A percentile compares a stretch with the other conserved stretches of the same genome.
These are phyloP conservation scores for Orthosia gothica DNA, from an alignment of 2,888 invertebrate species.

Conservation along the genomic window DNA sequence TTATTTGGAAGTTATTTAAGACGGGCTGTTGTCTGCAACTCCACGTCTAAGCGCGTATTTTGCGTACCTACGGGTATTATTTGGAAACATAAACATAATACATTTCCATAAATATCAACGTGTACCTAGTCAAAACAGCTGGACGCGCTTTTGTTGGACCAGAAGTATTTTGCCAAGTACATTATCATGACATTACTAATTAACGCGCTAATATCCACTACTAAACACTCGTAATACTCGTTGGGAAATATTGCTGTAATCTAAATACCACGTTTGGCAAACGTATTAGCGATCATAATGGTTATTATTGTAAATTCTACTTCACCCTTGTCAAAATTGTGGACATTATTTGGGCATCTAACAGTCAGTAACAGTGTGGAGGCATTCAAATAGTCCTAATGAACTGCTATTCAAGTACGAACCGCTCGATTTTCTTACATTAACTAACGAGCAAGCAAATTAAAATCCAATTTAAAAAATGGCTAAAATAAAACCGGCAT, in stretches of 20 bases:
- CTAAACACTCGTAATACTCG: background rate
- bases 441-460: conserved; percentile 43
- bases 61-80: too few species aligned
- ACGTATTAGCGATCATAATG: background rate
- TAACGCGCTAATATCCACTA: conserved; percentile 10
- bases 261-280: conserved; percentile 23
- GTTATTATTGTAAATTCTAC: conserved; percentile 5
- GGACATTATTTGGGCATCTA: background rate
- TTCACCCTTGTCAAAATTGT: background rate
- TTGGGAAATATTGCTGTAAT: conserved; percentile 1
- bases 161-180: conserved; percentile 26
- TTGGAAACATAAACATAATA: background rate
- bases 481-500: conserved; percentile 33
- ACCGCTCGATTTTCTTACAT: conserved; percentile 20
- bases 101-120: background rate
- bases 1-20: too few species aligned
- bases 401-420: conserved; percentile 1
- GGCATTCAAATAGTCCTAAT: conserved; percentile 8
- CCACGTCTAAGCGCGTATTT: too few species aligned
- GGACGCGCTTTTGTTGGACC: background rate
- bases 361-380: background rate
- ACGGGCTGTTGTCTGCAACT: too few species aligned
- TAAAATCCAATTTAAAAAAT: conserved; percentile 46
- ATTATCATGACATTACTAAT: conserved; percentile 25
- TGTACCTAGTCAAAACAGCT: background rate